Evolutionary conservation across 2,113 vertebrate genomes (phyloP).

Genomic region (Dissostichus mawsoni): DNA sequence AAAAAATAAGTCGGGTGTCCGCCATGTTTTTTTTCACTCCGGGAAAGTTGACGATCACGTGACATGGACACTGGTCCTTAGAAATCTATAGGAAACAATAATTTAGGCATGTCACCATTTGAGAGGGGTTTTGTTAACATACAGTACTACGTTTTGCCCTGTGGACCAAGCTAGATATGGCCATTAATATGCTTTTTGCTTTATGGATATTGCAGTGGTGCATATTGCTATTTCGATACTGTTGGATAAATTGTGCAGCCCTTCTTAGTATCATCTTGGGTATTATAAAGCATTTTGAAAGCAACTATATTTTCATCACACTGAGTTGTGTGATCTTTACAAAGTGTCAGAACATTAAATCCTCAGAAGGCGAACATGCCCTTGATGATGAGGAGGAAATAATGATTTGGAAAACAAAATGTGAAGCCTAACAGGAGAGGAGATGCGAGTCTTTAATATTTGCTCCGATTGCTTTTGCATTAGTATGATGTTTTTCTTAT

Average conservation of each 20-base stretch:
- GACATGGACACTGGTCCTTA: too few species aligned
- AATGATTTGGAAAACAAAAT: constrained; percentile 33
- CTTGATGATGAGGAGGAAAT: constrained; percentile 26
- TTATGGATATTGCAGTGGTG: too few species aligned
- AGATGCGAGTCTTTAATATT: constrained; percentile 23
- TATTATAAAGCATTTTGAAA: constrained; percentile 15
- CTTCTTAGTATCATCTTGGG: background rate
- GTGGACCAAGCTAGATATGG: too few species aligned
- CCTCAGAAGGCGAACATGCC: constrained; percentile 15
- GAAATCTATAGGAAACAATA: too few species aligned
- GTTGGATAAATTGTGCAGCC: background rate
- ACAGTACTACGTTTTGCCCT: too few species aligned
- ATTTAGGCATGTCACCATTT: too few species aligned
- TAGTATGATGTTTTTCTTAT: constrained; percentile 48
- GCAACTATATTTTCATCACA: background rate
- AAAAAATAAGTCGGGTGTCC: too few species aligned
- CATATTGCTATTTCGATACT: too few species aligned
- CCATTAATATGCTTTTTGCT: too few species aligned
- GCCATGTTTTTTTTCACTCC: too few species aligned
- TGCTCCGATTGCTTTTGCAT: constrained; percentile 23
- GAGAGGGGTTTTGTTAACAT: too few species aligned
- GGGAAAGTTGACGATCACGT: too few species aligned
- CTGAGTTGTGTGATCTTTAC: constrained; percentile 26
- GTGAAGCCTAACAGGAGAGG: constrained; percentile 9
- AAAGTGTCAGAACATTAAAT: constrained; percentile 10